Evolutionary conservation across 2,888 invertebrate genomes (phyloP).

Genomic region (Himalopsyche tibetana): DNA sequence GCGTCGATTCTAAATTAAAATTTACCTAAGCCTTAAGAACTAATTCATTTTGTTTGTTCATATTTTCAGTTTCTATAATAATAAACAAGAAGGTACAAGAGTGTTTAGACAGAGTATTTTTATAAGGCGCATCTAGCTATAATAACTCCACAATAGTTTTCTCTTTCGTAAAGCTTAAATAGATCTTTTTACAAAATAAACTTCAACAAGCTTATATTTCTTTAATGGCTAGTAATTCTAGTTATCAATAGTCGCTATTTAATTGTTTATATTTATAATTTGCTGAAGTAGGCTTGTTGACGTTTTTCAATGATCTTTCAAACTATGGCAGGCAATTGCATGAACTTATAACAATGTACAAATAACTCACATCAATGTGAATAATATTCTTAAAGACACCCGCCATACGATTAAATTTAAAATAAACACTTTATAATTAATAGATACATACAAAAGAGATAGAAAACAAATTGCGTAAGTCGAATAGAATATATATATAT

Average conservation of each 20-base stretch:
- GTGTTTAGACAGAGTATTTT: slow-evolving; percentile 58
- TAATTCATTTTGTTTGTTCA: slow-evolving; percentile 44
- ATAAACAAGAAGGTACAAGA: slow-evolving; percentile 59
- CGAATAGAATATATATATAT: no score
- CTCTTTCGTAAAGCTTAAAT: slow-evolving; percentile 61
- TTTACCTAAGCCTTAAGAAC: slow-evolving; percentile 16
- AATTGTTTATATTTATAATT: slow-evolving; percentile 51
- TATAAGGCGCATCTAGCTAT: slow-evolving; percentile 64
- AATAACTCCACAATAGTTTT: slow-evolving; percentile 48
- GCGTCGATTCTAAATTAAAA: slow-evolving; percentile 35
- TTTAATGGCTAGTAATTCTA: slow-evolving; percentile 50
- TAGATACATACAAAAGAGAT: background rate
- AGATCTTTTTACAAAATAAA: slow-evolving; percentile 62
- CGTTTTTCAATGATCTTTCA: slow-evolving; percentile 22
- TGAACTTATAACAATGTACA: slow-evolving; percentile 46
- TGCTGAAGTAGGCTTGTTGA: slow-evolving; percentile 52
- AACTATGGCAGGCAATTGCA: slow-evolving; percentile 52
- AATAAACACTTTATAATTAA: background rate
- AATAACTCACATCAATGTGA: slow-evolving; percentile 15
- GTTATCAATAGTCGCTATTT: slow-evolving; percentile 32
- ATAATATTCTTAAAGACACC: slow-evolving; percentile 22
- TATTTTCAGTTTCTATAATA: slow-evolving; percentile 44
- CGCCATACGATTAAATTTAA: background rate
- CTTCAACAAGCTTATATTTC: slow-evolving; percentile 60
- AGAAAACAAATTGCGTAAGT: no score